Conservation (phyloP, 2,888 invertebrate genomes). For the Phania funesta region DNA sequence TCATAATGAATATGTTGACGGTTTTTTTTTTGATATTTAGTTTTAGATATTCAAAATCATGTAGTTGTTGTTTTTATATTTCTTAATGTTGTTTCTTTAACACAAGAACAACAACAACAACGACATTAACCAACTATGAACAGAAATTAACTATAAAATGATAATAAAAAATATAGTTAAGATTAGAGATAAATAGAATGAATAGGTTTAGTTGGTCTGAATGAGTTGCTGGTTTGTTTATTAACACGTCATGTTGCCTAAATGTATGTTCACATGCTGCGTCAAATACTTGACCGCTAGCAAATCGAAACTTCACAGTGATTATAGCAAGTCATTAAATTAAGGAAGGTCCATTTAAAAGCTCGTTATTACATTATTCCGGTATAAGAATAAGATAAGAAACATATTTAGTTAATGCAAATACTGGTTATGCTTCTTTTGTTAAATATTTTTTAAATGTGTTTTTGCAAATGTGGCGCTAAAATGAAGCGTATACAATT, state of each 20-base stretch:
- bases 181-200: not conserved
- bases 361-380: too few species aligned
- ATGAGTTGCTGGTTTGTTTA: not conserved
- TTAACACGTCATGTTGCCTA: conserved; percentile 5
- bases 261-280: not conserved
- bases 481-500: conserved; percentile 29
- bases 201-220: not conserved
- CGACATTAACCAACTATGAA: not conserved
- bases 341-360: not conserved
- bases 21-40: too few species aligned
- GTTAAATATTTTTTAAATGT: not conserved
- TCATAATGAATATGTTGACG: too few species aligned
- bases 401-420: too few species aligned
- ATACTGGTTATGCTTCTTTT: not conserved
- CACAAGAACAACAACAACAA: too few species aligned
- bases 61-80: too few species aligned
- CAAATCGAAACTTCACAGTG: not conserved
- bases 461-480: conserved; percentile 10
- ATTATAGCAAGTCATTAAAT: too few species aligned
- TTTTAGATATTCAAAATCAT: too few species aligned
- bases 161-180: not conserved
- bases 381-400: too few species aligned
- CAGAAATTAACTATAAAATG: not conserved
- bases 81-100: too few species aligned
- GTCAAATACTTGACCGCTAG: not conserved